Base-by-base conservation (phyloP, 2,113 vertebrate genomes). In the Ophiodon elongatus region DNA sequence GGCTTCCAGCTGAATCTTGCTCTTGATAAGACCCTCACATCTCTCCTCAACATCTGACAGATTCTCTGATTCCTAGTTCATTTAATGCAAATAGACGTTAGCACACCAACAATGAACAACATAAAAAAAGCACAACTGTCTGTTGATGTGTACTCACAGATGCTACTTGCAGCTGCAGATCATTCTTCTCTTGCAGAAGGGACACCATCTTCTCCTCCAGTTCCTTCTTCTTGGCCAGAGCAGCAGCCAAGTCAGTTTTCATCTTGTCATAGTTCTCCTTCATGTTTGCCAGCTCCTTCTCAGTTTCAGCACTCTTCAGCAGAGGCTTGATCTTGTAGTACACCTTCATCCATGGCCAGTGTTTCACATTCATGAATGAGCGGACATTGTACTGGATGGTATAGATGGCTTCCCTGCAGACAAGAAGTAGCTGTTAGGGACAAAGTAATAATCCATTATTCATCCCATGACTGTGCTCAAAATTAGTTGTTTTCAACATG, bases 291-390 rank as follows among this genome's bases (percentile, higher is more conserved):
- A 92, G 74, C 71, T 92, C 90, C 68, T 89, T 89, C 79, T 89
- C 88, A 73, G 88, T 89, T 75, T 92, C 91, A 80, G 91, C 91
- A 47, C 68, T 90, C 84, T 91, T 87, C 63, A 91, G 90, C 78
- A 93, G 77, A 84, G 91, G 91, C 77, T 93, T 93, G 84, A 93
- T 93, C 88, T 93, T 93, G 87, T 91, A 93, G 85, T 93, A 93
- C 35, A 93, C 92, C 80, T 93, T 93, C 92, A 93, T 93, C 92
- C 92, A 93, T 90, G 90, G 90, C 92, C 92, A 93, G 73, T 90
- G 84, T 82, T 93, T 93, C 25, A 93, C 92, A 89, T 93, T 93
- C 87, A 88, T 93, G 83, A 92, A 92, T 79, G 91, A 92, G 66
- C 91, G 88, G 39, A 92, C 8, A 4, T 92, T 92, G 85, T 92